Base-by-base conservation (phyloP, 2,888 invertebrate species). In the Stomorhina lunata region DNA sequence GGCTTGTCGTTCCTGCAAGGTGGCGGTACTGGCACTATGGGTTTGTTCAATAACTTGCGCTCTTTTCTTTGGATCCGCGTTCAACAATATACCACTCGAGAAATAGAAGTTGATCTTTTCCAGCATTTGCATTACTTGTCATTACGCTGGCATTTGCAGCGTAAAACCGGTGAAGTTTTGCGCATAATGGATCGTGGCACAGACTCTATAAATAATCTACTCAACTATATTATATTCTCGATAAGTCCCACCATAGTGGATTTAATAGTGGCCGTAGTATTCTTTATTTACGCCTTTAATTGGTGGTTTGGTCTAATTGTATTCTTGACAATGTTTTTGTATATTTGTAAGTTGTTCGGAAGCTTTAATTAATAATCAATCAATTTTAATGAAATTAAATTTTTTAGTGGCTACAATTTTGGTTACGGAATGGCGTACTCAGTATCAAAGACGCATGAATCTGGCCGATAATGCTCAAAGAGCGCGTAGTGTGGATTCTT, bases 401-500 rank as follows among this genome's bases (percentile, higher is more conserved):
- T 1, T 92, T 92, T 12, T 91, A 98, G 97, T 93, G 88, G 93
- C 94, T 10, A 99, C 99, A 0, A 95, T 99, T 88, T 91, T 92
- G 15, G 93, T 99, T n/a, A 99, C 99, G 0, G 99, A 99, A 92
- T 99, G 99, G 99, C 93, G 99, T 12, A 99, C 99, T 0, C 97
- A 99, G 91, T 99, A 94, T 92, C 96, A 98, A 86, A 93, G 99
- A 34, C 93, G 95, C 4, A 98, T 98, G 98, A 99, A 99, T 91
- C 92, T 95, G 29, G 95, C 97, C 0, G 99, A 99, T 89, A 99
- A 99, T 91, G 96, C 95, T 40, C 95, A 96, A 80, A 95, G 97
- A 87, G 96, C 98, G 4, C 94, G 96, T 80, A 98, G 98, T 71
- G 98, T 99, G 0, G 99, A 99, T 91, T 99, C 99, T 0, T 92